A percentile compares a stretch with the other conserved stretches of the same genome.
Conservation (phyloP, 2,113 vertebrate genomes). For the Apaloderma vittatum region DNA sequence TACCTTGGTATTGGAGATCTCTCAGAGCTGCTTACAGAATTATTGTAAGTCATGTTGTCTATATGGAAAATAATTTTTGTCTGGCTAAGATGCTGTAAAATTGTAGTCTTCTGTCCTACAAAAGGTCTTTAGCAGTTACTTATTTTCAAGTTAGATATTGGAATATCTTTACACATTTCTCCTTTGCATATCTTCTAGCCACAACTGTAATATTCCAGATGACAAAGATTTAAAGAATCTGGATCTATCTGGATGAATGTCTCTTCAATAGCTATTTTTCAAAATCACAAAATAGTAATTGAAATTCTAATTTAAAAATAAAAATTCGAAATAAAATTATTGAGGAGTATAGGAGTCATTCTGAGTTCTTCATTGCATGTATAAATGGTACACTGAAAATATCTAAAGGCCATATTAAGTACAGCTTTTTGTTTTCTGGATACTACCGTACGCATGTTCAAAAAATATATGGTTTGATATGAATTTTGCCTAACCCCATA, state of each 20-base stretch:
- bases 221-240: not conserved
- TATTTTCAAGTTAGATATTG: not conserved
- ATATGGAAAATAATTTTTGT: not conserved
- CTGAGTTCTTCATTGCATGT: not conserved
- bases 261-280: not conserved
- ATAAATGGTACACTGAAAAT: not conserved
- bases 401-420: not conserved
- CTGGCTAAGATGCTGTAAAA: not conserved
- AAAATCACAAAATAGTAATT: not conserved
- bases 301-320: not conserved
- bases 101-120: not conserved
- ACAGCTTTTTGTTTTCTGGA: not conserved
- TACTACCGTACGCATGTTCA: not conserved
- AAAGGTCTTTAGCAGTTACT: not conserved
- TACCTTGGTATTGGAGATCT: not conserved
- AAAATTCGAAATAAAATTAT: not conserved
- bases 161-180: not conserved
- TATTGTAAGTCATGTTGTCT: not conserved
- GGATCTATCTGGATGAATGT: not conserved
- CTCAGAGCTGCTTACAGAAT: not conserved
- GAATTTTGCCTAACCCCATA: not conserved
- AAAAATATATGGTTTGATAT: not conserved
- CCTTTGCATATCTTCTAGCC: not conserved
- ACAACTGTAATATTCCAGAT: not conserved
- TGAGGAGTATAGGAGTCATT: not conserved